Conservation (phyloP, 2,888 invertebrate genomes). For the Heteromyza rotundicornis region DNA sequence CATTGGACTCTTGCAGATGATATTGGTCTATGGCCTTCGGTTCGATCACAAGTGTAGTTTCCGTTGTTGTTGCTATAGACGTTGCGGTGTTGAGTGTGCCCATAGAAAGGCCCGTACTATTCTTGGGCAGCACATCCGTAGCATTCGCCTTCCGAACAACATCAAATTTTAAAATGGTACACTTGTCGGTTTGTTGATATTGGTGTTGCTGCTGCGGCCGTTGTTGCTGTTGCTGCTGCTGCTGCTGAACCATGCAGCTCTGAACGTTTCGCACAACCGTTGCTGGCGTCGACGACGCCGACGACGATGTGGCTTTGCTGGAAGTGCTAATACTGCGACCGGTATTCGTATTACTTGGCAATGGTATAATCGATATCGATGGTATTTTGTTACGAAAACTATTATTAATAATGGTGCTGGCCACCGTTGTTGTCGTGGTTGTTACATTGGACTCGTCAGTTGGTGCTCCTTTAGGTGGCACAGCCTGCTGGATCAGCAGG, state of each 20-base stretch:
- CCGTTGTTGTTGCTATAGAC: conserved; percentile 34
- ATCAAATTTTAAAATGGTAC: conserved; percentile 55
- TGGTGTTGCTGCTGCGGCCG: conserved; percentile 59
- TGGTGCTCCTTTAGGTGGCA: conserved; percentile 28
- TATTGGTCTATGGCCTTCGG: conserved; percentile 21
- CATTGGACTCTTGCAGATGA: conserved; percentile 41
- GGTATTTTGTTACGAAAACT: conserved; percentile 56
- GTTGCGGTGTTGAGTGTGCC: conserved; percentile 20
- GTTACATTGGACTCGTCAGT: conserved; percentile 13
- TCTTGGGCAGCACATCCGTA: conserved; percentile 14
- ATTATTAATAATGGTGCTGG: conserved; percentile 21
- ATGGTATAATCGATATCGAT: conserved; percentile 59
- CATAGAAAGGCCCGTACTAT: conserved; percentile 7
- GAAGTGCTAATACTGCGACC: conserved; percentile 39
- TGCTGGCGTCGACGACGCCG: conserved; percentile 45
- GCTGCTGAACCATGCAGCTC: conserved; percentile 18
- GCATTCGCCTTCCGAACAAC: conserved; percentile 42
- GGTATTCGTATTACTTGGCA: conserved; percentile 37
- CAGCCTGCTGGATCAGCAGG: conserved; percentile 54
- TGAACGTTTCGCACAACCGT: conserved; percentile 21
- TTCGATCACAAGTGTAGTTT: conserved; percentile 23
- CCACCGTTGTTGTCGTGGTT: conserved; percentile 28
- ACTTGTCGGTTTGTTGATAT: conserved; percentile 60
- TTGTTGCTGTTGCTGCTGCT: conserved; percentile 26
- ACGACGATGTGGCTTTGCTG: conserved; percentile 54